phyloP scores from a whole-genome alignment of 2,888 invertebrate genomes.

The Crocallis elinguaria region DNA sequence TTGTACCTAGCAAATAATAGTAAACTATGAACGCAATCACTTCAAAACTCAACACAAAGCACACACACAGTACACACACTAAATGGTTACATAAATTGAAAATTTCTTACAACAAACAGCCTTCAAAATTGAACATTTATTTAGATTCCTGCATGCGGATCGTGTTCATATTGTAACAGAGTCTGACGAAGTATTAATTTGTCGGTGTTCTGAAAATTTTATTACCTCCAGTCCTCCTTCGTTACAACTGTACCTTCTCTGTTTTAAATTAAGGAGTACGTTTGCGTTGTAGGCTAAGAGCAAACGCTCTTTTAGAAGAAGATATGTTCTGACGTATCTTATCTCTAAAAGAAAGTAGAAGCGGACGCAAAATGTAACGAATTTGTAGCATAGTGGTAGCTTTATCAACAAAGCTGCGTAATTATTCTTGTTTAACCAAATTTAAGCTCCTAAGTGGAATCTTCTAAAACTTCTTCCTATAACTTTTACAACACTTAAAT shows the following conservation, averaged over 20 bases:
- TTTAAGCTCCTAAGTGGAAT: too few relatives aligned
- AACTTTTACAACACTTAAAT: too few relatives aligned
- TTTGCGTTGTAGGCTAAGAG: constrained; percentile 3
- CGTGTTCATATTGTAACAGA: neutral
- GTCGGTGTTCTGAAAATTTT: constrained; percentile 1
- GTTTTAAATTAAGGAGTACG: constrained; percentile 2
- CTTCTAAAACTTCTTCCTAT: too few relatives aligned
- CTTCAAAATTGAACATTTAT: neutral
- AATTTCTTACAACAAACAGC: neutral
- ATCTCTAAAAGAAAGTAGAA: too few relatives aligned
- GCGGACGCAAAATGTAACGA: too few relatives aligned
- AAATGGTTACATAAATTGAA: neutral
- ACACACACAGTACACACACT: neutral
- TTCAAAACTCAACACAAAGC: too few relatives aligned
- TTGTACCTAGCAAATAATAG: too few relatives aligned
- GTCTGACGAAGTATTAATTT: neutral
- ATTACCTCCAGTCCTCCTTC: neutral
- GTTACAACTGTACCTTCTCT: neutral
- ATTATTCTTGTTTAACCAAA: too few relatives aligned
- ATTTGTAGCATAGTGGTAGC: too few relatives aligned
- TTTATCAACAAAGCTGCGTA: too few relatives aligned
- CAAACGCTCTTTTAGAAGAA: neutral
- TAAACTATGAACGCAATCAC: too few relatives aligned
- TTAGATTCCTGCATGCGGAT: neutral
- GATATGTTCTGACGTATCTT: too few relatives aligned